A percentile compares a stretch with the other conserved stretches of the same genome.
Evolutionary conservation across 2,888 invertebrate genomes (phyloP).

Genomic region (Cerceris ruficornis): DNA sequence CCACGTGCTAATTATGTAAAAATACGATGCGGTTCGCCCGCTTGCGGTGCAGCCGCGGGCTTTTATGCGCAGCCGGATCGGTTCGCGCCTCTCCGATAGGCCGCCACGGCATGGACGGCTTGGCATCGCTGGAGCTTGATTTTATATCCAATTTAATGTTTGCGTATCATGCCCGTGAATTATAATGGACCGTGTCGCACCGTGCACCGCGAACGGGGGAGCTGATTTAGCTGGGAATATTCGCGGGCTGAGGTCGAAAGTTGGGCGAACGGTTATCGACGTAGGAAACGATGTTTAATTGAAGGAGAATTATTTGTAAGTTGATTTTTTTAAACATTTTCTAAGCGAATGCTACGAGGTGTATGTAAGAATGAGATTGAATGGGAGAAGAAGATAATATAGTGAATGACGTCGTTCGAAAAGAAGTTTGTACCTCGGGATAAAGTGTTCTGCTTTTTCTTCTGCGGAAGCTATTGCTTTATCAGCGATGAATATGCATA

Average conservation of each 20-base stretch:
- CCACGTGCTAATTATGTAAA: slow-evolving; percentile 81
- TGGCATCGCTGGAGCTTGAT: slow-evolving; percentile 47
- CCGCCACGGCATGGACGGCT: neutral
- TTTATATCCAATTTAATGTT: slow-evolving; percentile 47
- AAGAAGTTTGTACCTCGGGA: no score
- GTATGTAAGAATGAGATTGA: neutral
- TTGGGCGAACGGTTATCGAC: slow-evolving; percentile 23
- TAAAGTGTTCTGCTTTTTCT: no score
- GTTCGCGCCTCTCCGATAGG: slow-evolving; percentile 31
- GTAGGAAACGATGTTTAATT: slow-evolving; percentile 18
- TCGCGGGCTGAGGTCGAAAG: neutral
- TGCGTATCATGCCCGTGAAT: slow-evolving; percentile 25
- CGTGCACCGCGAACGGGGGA: slow-evolving; percentile 15
- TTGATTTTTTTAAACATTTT: neutral
- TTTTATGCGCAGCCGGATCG: slow-evolving; percentile 70
- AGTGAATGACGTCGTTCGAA: no score
- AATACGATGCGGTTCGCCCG: slow-evolving; percentile 79
- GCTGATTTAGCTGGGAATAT: slow-evolving; percentile 24
- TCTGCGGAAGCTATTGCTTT: no score
- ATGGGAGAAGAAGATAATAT: no score
- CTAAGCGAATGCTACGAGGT: neutral
- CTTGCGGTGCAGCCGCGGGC: slow-evolving; percentile 72
- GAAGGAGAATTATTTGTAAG: neutral
- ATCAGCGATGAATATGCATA: no score
- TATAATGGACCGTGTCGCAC: slow-evolving; percentile 37